phyloP scores from a whole-genome alignment of 2,113 vertebrate species.

The Pelecanoides urinatrix region DNA sequence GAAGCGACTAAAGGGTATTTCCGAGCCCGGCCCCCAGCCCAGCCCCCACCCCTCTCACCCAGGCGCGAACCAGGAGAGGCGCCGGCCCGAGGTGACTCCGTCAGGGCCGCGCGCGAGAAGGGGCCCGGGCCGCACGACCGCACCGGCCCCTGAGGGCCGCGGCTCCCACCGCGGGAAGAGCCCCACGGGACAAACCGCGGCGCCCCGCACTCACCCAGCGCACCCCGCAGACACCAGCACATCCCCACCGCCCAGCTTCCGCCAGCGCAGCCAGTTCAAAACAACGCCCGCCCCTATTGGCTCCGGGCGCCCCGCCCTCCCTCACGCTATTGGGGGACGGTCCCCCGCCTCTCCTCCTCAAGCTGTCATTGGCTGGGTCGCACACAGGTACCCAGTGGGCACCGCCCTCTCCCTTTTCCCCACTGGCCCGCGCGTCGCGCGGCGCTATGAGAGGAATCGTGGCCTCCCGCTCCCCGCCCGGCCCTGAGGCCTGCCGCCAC shows the following conservation, averaged over 20 bases:
- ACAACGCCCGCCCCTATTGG: not conserved
- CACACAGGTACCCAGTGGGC: not conserved
- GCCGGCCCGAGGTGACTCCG: accelerated
- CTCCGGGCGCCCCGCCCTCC: not conserved
- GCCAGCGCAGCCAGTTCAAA: not conserved
- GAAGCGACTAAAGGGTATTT: accelerated
- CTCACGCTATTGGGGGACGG: not conserved
- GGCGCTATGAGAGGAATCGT: accelerated
- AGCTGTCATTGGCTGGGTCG: not conserved
- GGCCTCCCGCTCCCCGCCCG: accelerated
- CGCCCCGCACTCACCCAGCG: not conserved
- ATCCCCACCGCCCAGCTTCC: not conserved
- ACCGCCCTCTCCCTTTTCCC: accelerated
- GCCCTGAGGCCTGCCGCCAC: not conserved
- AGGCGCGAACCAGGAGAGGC: no score
- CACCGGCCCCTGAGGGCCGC: not conserved
- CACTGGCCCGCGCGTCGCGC: no score
- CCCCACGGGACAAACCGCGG: not conserved
- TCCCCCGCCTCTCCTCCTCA: not conserved
- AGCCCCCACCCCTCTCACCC: no score
- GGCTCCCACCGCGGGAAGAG: no score
- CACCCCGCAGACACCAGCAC: accelerated
- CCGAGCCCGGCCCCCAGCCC: no score
- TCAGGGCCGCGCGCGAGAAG: not conserved
- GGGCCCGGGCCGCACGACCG: not conserved